Base-by-base conservation (phyloP, 2,113 vertebrate genomes). In the Ceuthmochares aereus region DNA sequence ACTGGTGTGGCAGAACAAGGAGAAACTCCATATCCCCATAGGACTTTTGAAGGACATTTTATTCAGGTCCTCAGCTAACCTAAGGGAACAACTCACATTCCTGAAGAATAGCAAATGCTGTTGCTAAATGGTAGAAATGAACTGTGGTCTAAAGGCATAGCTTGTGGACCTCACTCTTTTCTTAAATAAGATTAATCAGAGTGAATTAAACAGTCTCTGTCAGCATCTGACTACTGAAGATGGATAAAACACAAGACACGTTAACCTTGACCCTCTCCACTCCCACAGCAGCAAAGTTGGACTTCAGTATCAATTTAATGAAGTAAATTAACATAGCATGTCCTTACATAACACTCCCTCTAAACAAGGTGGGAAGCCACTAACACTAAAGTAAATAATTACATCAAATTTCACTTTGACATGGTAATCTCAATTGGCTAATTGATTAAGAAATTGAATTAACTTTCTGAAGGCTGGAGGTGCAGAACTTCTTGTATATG, bases 81-180 rank as follows among this genome's bases (percentile, higher is more conserved):
- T 63, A 19, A 0, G 0, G 45, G 30, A 34, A 37, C 0, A 17
- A 34, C 23, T 42, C 43, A 20, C 1, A 1, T n/a, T 25, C 25
- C 23, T 40, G 40, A 67, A 64, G n/a, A 83, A 89, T 0, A 27
- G 54, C 20, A 63, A n/a, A 59, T 55, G 30, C 59, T 52, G 30
- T 51, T 75, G 25, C 40, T 49, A 55, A 67, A 76, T 22, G 23
- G 22, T 55, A 56, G 78, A 60, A 84, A 73, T 63, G 5, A 76
- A 34, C 15, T 58, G 42, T 26, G 74, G 79, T n/a, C n/a, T 70
- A 47, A 52, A 88, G 27, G 58, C 22, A 30, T 15, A 63, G 56
- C 18, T 88, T 3, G 0, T 40, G 21, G 15, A 88, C 27, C 20
- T 79, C 12, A 40, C 32, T 68, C 17, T 14, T 47, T 77, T 63